Base-by-base conservation (phyloP, 2,888 invertebrate genomes). In the Folsomia candida region DNA sequence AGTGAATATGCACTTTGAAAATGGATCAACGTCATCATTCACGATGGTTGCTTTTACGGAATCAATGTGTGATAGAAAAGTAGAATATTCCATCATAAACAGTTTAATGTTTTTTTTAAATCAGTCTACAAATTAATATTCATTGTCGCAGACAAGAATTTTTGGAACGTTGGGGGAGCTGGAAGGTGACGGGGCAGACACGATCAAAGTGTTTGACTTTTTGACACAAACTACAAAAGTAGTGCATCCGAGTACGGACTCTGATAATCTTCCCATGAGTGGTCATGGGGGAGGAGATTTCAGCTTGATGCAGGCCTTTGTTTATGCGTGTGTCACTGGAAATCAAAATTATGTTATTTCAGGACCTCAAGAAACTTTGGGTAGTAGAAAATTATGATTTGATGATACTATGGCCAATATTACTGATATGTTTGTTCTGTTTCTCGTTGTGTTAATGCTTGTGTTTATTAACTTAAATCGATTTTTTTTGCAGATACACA, bases 21-120 rank as follows among this genome's bases (percentile, higher is more conserved):
- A 81, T 71, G 84, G 84, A 4, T 81, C 82, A 2, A 84, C 84
- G 2, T 83, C 82, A 4, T 80, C 81, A 3, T 81, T 85, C 57
- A 80, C 82, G 2, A 84, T 84, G 83, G 81, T 83, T 26, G 84
- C 84, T 1, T 84, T 83, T 76, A 83, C 84, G 2, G 80, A 83
- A 71, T 80, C 83, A 51, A 51, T 83, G 2, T 84, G 84, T 78
- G 78, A 71, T 1, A 74, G 84, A 26, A 81, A 79, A 70, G 79
- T 78, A 70, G 64, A 24, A 57, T 22, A n/a, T 47, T 47, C 9
- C 18, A 47, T 47, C 18, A 47, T 47, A n/a, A n/a, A n/a, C n/a
- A n/a, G n/a, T n/a, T n/a, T n/a, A n/a, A n/a, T n/a, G n/a, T n/a
- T n/a, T 11, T 11, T 47, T 47, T 47, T 47, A 47, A 47, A 22